Evolutionary conservation across 2,888 invertebrate species (phyloP), one percentile per base, ranked within the genome.

Genomic region (Notodonta dromedarius): DNA sequence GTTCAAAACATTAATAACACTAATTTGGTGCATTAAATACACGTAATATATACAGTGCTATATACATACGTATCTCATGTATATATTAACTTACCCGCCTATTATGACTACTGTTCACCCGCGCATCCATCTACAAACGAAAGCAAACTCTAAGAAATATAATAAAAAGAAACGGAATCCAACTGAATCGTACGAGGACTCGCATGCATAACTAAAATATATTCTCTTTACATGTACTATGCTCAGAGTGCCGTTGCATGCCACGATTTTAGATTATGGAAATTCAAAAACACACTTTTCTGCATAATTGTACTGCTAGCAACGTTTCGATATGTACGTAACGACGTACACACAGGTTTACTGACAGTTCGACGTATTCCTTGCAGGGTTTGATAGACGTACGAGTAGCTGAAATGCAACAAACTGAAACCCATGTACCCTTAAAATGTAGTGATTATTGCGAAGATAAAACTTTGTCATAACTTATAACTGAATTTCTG

Each of bases 51-150:
- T 71, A 78, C 56, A 78, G 76, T 77, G 79, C 73, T 68, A 69
- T 74, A 84, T 82, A 84, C 77, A 86, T 79, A 85, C 82, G 80
- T 80, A 81, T 74, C 69, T 64, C 52, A 32, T 76, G 77, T 79
- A 81, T 74, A 80, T 78, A 81, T 80, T 76, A 83, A 94, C 94
- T 94, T 87, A 94, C 94, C 94, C 94, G 92, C 91, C 94, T 94
- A 93, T 86, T 92, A 89, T 93, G 94, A 91, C 89, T 94, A 94
- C 86, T 94, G 93, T 90, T 94, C 91, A 91, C 90, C 89, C 94
- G 91, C 80, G 88, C 93, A 93, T 94, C 94, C 93, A 94, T 94
- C 94, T 94, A 94, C 91, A 93, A 94, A 94, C 86, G 89, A 94
- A 91, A 93, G 88, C 87, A 92, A 89, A 90, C 85, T 86, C 90